Evolutionary conservation across 2,113 vertebrate genomes (phyloP), one percentile per base, ranked within the genome.

Genomic region (Fukomys damarensis): DNA sequence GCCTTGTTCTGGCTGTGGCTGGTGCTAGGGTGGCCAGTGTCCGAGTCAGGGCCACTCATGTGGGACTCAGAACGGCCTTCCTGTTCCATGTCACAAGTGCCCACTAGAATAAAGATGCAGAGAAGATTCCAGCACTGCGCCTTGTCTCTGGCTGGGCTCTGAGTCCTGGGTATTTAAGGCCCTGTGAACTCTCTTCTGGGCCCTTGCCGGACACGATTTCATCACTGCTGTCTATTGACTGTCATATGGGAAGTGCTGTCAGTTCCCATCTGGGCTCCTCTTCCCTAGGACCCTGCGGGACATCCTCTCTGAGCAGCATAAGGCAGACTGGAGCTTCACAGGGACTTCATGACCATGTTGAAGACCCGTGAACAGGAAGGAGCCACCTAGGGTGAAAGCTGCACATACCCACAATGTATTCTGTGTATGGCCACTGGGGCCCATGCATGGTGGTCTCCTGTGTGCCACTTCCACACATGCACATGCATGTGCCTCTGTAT

Each of bases 231-330:
- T 91, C 95, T 90, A 66, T 95, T 93, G 95, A 97, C 89, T 96
- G 95, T 97, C 98, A 94, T 76, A 72, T 96, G 96, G 93, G 90
- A 96, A 35, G 26, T 66, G 97, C 94, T 91, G 92, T 97, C 89
- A 91, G 96, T 87, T 92, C 96, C 94, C 92, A 95, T 96, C 89
- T 95, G 96, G 35, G 92, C 68, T 38, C 41, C 56, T 38, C 58
- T 65, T 72, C 91, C 94, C 96, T 61, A 86, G 12, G 95, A 95
- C 19, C 41, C 70, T 46, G 52, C 7, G 13, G 28, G 56, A 65
- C 0, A 9, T 9, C 5, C 92, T 96, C 97, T 94, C 54, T 91
- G 80, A 86, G 63, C 87, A 89, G 96, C 90, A 89, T 28, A 38
- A 63, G 81, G 81, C 85, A 96, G 74, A 92, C 86, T 46, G 28